These are phyloP conservation scores for Cyclargus thomasi DNA, from an alignment of 1,140 invertebrate species.

Conservation along the genomic window DNA sequence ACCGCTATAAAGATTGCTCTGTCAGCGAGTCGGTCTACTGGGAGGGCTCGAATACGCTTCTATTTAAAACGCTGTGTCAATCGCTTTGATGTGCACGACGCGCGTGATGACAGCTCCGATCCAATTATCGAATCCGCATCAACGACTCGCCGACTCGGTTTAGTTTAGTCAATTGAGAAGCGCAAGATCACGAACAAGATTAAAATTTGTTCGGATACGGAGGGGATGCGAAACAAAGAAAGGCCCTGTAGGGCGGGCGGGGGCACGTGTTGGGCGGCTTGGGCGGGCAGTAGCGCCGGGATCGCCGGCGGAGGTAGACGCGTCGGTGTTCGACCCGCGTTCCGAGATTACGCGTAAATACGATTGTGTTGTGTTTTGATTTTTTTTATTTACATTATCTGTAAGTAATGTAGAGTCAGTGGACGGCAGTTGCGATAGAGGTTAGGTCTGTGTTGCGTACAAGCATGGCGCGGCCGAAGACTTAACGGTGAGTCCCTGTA, in stretches of 20 bases:
- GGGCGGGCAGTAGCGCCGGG: conserved; percentile 45
- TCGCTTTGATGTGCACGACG: conserved; percentile 19
- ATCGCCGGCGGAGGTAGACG: conserved; percentile 37
- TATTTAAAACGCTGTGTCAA: not conserved
- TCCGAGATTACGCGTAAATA: conserved; percentile 27
- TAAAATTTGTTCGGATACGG: conserved; percentile 62
- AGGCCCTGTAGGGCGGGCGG: conserved; percentile 57
- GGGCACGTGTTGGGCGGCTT: conserved; percentile 42
- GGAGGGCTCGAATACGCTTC: conserved; percentile 14
- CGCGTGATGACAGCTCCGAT: conserved; percentile 22
- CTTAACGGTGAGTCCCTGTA: conserved; percentile 16
- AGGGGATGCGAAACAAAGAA: conserved; percentile 67
- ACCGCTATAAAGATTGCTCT: not conserved
- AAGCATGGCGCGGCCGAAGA: conserved; percentile 25
- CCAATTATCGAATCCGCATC: conserved; percentile 39
- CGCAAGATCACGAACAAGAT: conserved; percentile 55
- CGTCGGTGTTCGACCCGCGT: conserved; percentile 22
- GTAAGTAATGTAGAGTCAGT: conserved; percentile 30
- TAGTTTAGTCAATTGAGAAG: conserved; percentile 54
- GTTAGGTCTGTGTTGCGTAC: conserved; percentile 5
- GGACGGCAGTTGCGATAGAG: conserved; percentile 45
- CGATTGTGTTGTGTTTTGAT: conserved; percentile 36
- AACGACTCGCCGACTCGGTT: conserved; percentile 21
- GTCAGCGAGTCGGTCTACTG: not conserved
- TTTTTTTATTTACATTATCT: conserved; percentile 1